Base-by-base conservation (phyloP, 2,113 vertebrate species). In the Smithornis capensis region DNA sequence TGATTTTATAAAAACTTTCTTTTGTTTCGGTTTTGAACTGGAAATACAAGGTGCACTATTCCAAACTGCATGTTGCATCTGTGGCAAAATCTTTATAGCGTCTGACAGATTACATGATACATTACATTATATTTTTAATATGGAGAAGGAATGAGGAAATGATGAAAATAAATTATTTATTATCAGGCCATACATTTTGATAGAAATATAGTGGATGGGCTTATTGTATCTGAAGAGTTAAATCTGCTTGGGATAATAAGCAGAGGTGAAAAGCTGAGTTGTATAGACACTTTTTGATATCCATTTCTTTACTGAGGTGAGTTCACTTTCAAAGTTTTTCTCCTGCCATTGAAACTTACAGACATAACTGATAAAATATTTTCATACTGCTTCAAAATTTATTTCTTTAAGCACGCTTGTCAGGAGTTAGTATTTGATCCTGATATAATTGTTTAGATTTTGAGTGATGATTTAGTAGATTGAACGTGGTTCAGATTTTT, bases 261-360 rank as follows among this genome's bases (percentile, higher is more conserved):
- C 35, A 81, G 63, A 69, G 76, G 31, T 69, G 56, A 74, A 38
- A 55, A 90, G 35, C 33, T 42, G 55, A 33, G 75, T 62, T 56
- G 5, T 1, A 29, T 1, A 23, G 25, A 31, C 10, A 0, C 2
- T 25, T 40, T 31, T 42, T 35, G 22, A 16, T 77, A 77, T 1
- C 14, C 8, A 2, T 33, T 53, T 85, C 47, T 23, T 28, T 53
- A 7, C 11, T 55, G 38, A 50, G 13, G 19, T 59, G 40, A 93
- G 31, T 49, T 90, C 31, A 38, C 33, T 38, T 42, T 74, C 13
- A 13, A 42, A 16, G 29, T 42, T 22, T 77, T 87, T 70, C 18
- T 78, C 8, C 28, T 89, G 47, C 31, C 47, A 9, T 22, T 33
- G 29, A 47, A 31, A 29, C 18, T 85, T 75, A 31, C 7, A 68